Conservation (phyloP, 2,797 vertebrate species). For the Gadopsis bispinosus region DNA sequence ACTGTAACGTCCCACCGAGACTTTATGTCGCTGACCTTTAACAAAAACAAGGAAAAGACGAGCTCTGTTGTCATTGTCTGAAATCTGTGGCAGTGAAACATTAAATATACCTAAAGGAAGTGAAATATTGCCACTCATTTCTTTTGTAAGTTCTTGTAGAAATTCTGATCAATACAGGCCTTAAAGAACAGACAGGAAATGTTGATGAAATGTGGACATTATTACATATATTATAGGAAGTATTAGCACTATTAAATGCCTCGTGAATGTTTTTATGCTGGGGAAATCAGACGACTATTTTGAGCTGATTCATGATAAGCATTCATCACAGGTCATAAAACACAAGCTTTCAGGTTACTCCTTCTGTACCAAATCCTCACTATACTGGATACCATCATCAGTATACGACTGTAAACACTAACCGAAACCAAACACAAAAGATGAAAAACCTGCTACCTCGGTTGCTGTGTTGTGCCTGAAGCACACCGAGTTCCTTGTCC, state of each 20-base stretch:
- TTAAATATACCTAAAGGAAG: conserved; percentile 29
- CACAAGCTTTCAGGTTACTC: background rate
- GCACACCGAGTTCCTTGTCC: background rate
- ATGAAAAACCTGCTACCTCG: conserved; percentile 30
- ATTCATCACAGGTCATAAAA: conserved; percentile 1
- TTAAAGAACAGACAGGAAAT: background rate
- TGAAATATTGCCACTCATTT: background rate
- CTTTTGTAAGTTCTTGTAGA: background rate
- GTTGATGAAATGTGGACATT: background rate
- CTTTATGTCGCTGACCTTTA: conserved; percentile 49
- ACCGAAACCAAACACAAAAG: conserved; percentile 17
- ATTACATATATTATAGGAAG: background rate
- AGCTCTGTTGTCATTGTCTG: conserved; percentile 24
- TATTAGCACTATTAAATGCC: background rate
- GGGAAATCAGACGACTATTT: background rate
- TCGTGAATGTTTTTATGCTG: background rate
- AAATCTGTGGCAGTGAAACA: conserved; percentile 16
- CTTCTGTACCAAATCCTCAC: background rate
- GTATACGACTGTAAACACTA: conserved; percentile 17
- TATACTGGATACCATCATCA: background rate
- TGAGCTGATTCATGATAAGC: background rate
- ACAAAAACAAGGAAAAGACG: conserved; percentile 17
- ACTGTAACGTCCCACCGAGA: conserved; percentile 32
- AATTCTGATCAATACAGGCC: conserved; percentile 14
- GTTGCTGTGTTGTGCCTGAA: conserved; percentile 23